Base-by-base conservation (phyloP, 2,113 vertebrate species). In the Naja naja region DNA sequence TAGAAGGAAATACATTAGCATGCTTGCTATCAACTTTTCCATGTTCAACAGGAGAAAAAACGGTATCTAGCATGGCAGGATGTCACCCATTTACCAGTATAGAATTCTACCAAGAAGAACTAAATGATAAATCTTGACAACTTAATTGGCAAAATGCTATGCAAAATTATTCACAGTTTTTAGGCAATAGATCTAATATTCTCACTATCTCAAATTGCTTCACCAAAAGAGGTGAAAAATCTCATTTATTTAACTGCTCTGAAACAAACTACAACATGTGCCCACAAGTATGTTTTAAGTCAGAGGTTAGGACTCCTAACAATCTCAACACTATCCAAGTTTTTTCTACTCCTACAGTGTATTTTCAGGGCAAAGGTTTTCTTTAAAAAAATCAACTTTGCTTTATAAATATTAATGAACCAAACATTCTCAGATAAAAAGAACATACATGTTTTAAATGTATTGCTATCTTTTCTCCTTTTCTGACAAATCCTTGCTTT, bases 401-500 rank as follows among this genome's bases (percentile, higher is more conserved):
- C 10, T 3, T 25, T 74, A 34, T 85, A 20, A 93, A 93, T 91
- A 64, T 0, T 92, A 89, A 95, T 89, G 14, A 93, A n/a, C 30
- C 93, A 92, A 94, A 53, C 25, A 81, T 89, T 25, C 39, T 91
- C 47, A 91, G 52, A 64, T 64, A 95, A 87, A 69, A 14, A 91
- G 5, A 47, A 93, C 6, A 52, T 93, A 69, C 47, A 69, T 1
- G 0, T 64, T 93, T 45, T 89, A 11, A 9, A 4, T 8, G 43
- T 11, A 90, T 39, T 90, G 89, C 95, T 87, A 58, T 92, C 55
- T 92, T 89, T 94, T 95, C 89, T 91, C 39, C 54, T 85, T 52
- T 85, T 91, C 64, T 95, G 94, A 95, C 86, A 95, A 94, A 93
- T 91, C 7, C 90, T 96, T 95, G 93, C 87, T 93, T 93, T 88